Evolutionary conservation across 1,140 invertebrate genomes (phyloP), one percentile per base, ranked within the genome.

Genomic region (Orius insidiosus): DNA sequence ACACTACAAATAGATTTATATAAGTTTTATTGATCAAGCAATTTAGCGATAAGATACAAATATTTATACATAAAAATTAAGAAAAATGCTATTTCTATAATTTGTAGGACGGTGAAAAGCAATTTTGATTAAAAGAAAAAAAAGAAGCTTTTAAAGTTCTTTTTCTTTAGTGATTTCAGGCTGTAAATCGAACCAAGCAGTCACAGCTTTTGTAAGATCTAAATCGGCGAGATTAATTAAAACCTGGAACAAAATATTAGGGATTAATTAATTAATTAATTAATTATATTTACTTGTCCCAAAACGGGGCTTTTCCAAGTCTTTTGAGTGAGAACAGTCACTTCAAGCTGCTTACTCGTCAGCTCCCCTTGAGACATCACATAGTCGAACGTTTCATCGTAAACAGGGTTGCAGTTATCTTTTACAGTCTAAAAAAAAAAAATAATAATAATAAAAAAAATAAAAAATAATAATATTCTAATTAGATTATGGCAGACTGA

Each of bases 301-400:
- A 88, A 80, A 14, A 83, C 69, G 33, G 83, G 83, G 57, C 77
- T 83, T 36, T 78, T 76, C 62, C 82, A 76, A 34, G 77, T 77
- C 54, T 89, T 88, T 57, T 85, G 82, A 5, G 83, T 84, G 53
- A 81, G n/a, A 1, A 87, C 80, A 1, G 80, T 83, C 6, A 89
- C 71, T 62, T 87, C 80, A 18, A 88, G 62, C 34, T 76, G 72
- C 4, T 75, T 70, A 1, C 74, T 73, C 52, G 75, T 73, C 19
- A 86, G 60, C 57, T 86, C 84, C 4, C 72, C 77, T 47, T 77
- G 73, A 2, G 80, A 80, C 49, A 87, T 74, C 3, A 78, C 64
- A 63, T 85, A 89, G 56, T 89, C 84, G 54, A 87, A 92, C 56
- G 79, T 80, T 59, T 93, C 85, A 63, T 95, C 87, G 60, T 82